Conservation (phyloP, 2,797 vertebrate genomes). For the Telmatherina bonti region DNA sequence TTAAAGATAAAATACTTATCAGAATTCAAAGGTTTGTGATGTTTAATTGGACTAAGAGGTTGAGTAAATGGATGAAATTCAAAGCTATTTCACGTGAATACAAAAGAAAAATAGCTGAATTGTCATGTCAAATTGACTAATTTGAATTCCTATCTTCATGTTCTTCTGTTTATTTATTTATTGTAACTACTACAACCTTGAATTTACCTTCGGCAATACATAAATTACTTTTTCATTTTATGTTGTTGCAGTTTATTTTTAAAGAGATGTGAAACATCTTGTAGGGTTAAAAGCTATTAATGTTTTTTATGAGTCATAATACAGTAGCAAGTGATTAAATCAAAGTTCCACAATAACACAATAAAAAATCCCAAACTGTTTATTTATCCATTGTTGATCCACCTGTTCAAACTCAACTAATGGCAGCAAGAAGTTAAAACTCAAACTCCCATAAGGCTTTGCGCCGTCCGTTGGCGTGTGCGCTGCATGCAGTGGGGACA, state of each 20-base stretch:
- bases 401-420: constrained; percentile 9
- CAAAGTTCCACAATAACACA: neutral
- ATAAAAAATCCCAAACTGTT: neutral
- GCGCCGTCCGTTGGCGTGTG: constrained; percentile 53
- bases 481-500: constrained; percentile 65
- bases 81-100: too few relatives aligned
- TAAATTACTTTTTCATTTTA: too few relatives aligned
- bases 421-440: constrained; percentile 44
- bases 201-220: too few relatives aligned
- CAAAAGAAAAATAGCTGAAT: neutral
- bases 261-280: neutral
- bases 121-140: too few relatives aligned
- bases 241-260: too few relatives aligned
- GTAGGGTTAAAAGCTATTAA: neutral
- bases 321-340: neutral
- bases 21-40: too few relatives aligned
- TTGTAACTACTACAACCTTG: too few relatives aligned
- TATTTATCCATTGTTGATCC: neutral
- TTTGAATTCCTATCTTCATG: too few relatives aligned
- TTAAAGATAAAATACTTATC: neutral
- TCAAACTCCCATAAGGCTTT: constrained; percentile 69
- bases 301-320: neutral
- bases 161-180: too few relatives aligned
- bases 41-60: too few relatives aligned
- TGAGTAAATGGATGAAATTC: too few relatives aligned